A percentile compares a stretch with the other conserved stretches of the same genome.
Evolutionary conservation across 2,888 invertebrate species (phyloP).

Genomic region (Lamproptera curius): DNA sequence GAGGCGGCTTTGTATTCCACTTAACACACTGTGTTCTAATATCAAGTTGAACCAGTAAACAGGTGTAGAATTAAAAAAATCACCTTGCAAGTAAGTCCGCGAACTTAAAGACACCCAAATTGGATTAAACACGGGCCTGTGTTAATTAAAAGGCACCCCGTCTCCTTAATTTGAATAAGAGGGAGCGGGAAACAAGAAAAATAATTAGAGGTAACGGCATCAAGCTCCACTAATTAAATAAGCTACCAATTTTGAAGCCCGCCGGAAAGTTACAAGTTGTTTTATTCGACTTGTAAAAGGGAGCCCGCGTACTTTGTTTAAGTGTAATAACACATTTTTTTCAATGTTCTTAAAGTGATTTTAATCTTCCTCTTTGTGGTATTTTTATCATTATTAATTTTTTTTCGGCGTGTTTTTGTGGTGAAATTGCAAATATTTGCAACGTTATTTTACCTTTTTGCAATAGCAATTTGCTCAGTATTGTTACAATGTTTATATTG

Average conservation of each 20-base stretch:
- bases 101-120: neutral
- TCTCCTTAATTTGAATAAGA: constrained; percentile 6
- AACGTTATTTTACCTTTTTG: too few species aligned
- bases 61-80: neutral
- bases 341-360: too few species aligned
- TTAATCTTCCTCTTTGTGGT: too few species aligned
- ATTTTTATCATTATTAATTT: too few species aligned
- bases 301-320: too few species aligned
- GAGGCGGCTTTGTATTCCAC: too few species aligned
- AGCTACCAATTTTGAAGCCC: neutral
- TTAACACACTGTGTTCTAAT: too few species aligned
- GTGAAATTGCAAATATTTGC: too few species aligned
- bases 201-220: neutral
- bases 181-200: constrained; percentile 1
- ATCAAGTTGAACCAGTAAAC: neutral
- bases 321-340: too few species aligned
- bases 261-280: neutral
- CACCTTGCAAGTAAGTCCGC: neutral
- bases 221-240: neutral
- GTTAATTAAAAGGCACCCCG: constrained; percentile 7
- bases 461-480: too few species aligned
- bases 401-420: too few species aligned
- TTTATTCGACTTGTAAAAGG: neutral
- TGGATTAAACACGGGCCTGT: neutral
- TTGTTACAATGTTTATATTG: too few species aligned